Evolutionary conservation across 2,797 vertebrate species (phyloP).

Genomic region (Lophotriccus pileatus): DNA sequence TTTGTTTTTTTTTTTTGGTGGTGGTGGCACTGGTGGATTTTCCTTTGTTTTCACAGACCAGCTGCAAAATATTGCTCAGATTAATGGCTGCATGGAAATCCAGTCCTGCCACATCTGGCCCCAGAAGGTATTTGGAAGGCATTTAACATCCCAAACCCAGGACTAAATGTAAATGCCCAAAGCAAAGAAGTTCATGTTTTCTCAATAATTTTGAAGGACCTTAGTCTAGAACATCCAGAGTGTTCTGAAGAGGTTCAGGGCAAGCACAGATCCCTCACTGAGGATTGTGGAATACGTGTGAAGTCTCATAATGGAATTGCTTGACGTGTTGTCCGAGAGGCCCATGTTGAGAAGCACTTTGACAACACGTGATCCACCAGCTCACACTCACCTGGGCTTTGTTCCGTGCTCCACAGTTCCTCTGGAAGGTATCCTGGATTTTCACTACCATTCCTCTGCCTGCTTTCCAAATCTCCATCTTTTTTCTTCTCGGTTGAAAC

Average conservation of each 20-base stretch:
- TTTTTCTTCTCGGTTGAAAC: constrained; percentile 20
- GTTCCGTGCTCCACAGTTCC: background rate
- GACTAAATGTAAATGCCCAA: background rate
- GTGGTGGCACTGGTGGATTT: background rate
- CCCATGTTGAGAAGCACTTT: background rate
- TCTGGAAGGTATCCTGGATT: constrained; percentile 71
- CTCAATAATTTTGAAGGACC: background rate
- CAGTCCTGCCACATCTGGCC: background rate
- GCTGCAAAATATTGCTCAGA: background rate
- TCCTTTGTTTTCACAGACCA: background rate
- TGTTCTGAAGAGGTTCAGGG: background rate
- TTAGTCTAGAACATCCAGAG: background rate
- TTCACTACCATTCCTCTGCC: constrained; percentile 32
- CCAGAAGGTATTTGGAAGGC: background rate
- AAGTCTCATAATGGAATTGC: background rate
- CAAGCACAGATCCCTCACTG: background rate
- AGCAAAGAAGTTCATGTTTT: background rate
- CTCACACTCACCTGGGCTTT: constrained; percentile 46
- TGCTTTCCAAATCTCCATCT: background rate
- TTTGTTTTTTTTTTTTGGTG: background rate
- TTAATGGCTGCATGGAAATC: background rate
- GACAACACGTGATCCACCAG: background rate
- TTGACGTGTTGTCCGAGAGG: background rate
- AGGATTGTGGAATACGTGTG: background rate
- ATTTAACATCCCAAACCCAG: background rate